phyloP scores from a whole-genome alignment of 2,888 invertebrate species.

The Junonia oenone region DNA sequence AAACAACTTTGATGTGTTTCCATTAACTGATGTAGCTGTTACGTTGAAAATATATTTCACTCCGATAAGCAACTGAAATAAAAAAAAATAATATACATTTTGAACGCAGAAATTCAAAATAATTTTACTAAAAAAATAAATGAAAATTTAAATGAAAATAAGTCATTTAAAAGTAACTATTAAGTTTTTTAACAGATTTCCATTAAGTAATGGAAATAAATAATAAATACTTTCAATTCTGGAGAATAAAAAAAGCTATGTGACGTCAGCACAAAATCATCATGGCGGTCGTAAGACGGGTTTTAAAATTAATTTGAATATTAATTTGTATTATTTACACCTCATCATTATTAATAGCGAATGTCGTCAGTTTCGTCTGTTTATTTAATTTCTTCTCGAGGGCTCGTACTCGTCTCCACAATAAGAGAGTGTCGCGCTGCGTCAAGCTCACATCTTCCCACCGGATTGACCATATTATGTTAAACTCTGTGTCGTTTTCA shows the following conservation, averaged over 20 bases:
- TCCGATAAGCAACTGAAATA: constrained; percentile 46
- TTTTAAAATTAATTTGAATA: background rate
- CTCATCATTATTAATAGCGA: background rate
- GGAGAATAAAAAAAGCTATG: too few relatives aligned
- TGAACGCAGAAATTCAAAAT: background rate
- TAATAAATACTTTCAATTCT: too few relatives aligned
- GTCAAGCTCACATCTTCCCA: constrained; percentile 39
- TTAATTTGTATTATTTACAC: background rate
- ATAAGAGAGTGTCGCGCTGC: constrained; percentile 45
- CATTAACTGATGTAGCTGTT: constrained; percentile 30
- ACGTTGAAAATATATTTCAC: constrained; percentile 53
- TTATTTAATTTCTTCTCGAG: constrained; percentile 47
- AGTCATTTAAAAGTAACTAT: too few relatives aligned
- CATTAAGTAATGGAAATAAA: too few relatives aligned
- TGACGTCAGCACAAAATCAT: too few relatives aligned
- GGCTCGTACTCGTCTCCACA: constrained; percentile 47
- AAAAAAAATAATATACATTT: background rate
- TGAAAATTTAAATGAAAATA: too few relatives aligned
- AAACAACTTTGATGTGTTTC: constrained; percentile 32
- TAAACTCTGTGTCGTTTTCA: constrained; percentile 32
- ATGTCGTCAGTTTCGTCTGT: constrained; percentile 27
- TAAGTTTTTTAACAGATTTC: too few relatives aligned
- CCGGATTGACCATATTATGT: constrained; percentile 44
- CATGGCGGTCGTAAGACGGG: too few relatives aligned
- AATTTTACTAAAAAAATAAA: too few relatives aligned